Base-by-base conservation (phyloP, 2,113 vertebrate genomes). In the Cichladusa arquata region DNA sequence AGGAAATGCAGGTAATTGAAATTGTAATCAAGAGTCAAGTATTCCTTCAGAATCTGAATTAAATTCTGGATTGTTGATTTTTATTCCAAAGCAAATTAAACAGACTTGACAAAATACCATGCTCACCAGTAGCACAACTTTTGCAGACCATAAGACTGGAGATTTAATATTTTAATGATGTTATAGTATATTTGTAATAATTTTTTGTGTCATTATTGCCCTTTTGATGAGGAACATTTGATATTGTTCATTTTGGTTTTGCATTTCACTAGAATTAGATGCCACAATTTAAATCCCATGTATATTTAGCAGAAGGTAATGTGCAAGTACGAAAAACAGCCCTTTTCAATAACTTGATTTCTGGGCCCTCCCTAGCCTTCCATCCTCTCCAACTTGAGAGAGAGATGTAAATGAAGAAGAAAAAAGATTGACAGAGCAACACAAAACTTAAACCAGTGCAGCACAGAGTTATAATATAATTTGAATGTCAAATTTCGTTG, bases 1-100 rank as follows among this genome's bases (percentile, higher is more conserved):
- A 83, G 58, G 34, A 87, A 94, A 65, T 70, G 42, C 36, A 92
- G 66, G 73, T 86, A 85, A 85, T 82, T 92, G 70, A 95, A 96
- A 95, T 85, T 61, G 25, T 90, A 76, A 92, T 92, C 70, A 93
- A 60, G 36, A 91, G 51, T 74, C 47, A 91, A 91, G 69, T 87
- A 80, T 81, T 91, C 40, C 11, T 76, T 79, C 53, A 81, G 42
- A 92, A 89, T 85, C 53, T 79, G 48, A 92, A 87, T 89, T 69
- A 89, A 95, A 85, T 67, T 5, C 3, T 53, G 48, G 87, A 56
- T 42, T 48, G 12, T 54, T 38, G 40, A 79, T 89, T 95, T 91
- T 34, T 84, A 61, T 87, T 85, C 36, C 85, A 56, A 84, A 91
- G 40, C 2, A 89, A 81, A 72, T 87, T 69, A 72, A 79, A 93